Conservation (phyloP, 1,140 invertebrate genomes). For the Sitodiplosis mosellana region DNA sequence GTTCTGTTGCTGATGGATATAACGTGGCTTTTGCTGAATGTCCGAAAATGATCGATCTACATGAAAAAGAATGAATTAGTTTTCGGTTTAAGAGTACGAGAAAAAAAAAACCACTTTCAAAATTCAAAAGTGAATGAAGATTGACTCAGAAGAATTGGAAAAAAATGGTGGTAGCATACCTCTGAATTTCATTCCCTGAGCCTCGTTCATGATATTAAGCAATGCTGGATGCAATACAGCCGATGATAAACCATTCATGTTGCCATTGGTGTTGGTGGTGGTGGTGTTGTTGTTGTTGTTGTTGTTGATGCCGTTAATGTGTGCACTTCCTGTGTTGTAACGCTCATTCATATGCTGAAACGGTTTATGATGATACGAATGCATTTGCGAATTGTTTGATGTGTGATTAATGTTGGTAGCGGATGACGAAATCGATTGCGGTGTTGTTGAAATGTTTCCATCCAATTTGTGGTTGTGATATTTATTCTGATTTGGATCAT, state of each 20-base stretch:
- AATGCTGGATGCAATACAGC: slow-evolving; percentile 21
- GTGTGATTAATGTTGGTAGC: not conserved
- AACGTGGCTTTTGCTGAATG: slow-evolving; percentile 15
- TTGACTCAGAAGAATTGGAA: slow-evolving; percentile 4
- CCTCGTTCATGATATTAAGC: slow-evolving; percentile 22
- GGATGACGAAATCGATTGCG: slow-evolving; percentile 8
- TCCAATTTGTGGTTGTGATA: slow-evolving; percentile 19
- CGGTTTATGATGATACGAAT: slow-evolving; percentile 1
- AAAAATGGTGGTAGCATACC: slow-evolving; percentile 10
- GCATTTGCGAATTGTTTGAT: slow-evolving; percentile 6
- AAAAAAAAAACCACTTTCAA: slow-evolving; percentile 12
- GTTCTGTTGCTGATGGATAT: slow-evolving; percentile 14
- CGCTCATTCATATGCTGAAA: not conserved
- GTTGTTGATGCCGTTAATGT: not conserved
- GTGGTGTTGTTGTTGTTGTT: slow-evolving; percentile 3
- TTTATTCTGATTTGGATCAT: slow-evolving; percentile 24
- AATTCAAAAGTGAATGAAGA: slow-evolving; percentile 6
- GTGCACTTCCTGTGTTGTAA: too few relatives aligned
- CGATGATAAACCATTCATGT: slow-evolving; percentile 11
- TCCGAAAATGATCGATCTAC: slow-evolving; percentile 22
- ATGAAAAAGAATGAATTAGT: not conserved
- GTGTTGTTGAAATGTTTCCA: slow-evolving; percentile 18
- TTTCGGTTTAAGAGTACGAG: slow-evolving; percentile 13
- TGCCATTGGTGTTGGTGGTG: slow-evolving; percentile 10
- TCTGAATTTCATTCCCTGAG: slow-evolving; percentile 22